Conservation (phyloP, 1,140 invertebrate species). For the Parasteatoda tepidariorum region DNA sequence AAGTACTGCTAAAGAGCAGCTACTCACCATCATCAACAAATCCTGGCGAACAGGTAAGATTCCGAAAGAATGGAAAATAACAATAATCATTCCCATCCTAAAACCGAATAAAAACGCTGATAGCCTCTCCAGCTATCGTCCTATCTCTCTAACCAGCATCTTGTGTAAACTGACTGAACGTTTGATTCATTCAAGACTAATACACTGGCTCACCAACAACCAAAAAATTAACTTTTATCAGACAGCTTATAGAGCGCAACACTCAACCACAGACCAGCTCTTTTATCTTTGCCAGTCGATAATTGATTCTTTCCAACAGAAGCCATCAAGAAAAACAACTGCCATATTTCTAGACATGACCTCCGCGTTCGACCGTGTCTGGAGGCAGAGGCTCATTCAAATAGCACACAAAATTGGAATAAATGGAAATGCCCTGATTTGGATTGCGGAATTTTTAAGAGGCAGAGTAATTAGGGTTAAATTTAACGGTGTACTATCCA, state of each 20-base stretch:
- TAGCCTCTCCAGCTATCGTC: not conserved
- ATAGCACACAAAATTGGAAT: not conserved
- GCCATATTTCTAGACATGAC: conserved; percentile 24
- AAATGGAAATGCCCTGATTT: not conserved
- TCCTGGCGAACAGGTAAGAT: no score
- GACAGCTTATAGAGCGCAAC: conserved; percentile 10
- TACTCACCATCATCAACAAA: not conserved
- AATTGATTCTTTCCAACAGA: conserved; percentile 6
- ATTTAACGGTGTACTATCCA: conserved; percentile 3
- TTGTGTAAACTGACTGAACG: conserved; percentile 29
- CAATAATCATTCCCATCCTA: no score
- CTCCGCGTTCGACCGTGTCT: conserved; percentile 23
- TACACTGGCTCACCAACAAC: conserved; percentile 17
- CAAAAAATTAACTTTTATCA: conserved; percentile 16
- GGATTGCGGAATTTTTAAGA: conserved; percentile 28
- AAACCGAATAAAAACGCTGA: no score
- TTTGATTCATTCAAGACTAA: conserved; percentile 3
- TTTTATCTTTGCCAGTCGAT: conserved; percentile 20
- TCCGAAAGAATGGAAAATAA: no score
- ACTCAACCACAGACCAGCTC: conserved; percentile 1
- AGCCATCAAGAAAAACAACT: not conserved
- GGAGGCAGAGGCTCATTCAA: conserved; percentile 8
- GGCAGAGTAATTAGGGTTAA: conserved; percentile 5
- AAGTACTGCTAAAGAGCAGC: not conserved
- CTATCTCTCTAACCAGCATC: conserved; percentile 19